Percentiles rank a stretch among this genome's conserved stretches.
Evolutionary conservation across 2,113 vertebrate species (phyloP).

Genomic region (Tragelaphus buxtoni): DNA sequence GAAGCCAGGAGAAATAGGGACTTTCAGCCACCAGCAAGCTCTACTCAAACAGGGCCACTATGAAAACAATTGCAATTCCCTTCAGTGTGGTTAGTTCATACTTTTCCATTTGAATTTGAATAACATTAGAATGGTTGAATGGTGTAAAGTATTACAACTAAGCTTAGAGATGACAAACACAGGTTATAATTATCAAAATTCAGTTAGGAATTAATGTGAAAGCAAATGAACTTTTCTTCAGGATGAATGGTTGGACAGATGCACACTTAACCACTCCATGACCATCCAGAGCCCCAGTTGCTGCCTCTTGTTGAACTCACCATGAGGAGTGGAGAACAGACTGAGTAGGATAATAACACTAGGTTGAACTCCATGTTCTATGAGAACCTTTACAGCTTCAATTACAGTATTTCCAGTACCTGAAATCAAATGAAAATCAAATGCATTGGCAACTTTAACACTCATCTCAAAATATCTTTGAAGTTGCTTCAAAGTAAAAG

Average conservation of each 20-base stretch:
- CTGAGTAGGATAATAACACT: slow-evolving; percentile 95
- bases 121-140: slow-evolving; percentile 2
- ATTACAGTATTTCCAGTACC: slow-evolving; percentile 97
- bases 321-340: slow-evolving; percentile 95
- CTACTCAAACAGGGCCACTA: background rate
- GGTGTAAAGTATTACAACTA: slow-evolving; percentile 18
- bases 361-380: slow-evolving; percentile 93
- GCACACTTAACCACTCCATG: background rate
- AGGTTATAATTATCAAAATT: slow-evolving; percentile 23
- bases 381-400: slow-evolving; percentile 94
- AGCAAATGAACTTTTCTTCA: slow-evolving; percentile 14
- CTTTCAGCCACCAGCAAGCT: background rate
- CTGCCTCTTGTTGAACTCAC: slow-evolving; percentile 77
- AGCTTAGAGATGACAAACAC: background rate
- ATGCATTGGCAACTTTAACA: slow-evolving; percentile 4
- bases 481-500: background rate
- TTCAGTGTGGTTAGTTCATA: slow-evolving; percentile 15
- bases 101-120: background rate
- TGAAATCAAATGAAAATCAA: slow-evolving; percentile 66
- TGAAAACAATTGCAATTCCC: background rate
- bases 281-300: background rate
- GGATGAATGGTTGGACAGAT: background rate
- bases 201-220: slow-evolving; percentile 19
- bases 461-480: background rate
- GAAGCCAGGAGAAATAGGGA: background rate